These are phyloP conservation scores for Crioceris asparagi DNA, from an alignment of 2,888 invertebrate species.

Conservation along the genomic window DNA sequence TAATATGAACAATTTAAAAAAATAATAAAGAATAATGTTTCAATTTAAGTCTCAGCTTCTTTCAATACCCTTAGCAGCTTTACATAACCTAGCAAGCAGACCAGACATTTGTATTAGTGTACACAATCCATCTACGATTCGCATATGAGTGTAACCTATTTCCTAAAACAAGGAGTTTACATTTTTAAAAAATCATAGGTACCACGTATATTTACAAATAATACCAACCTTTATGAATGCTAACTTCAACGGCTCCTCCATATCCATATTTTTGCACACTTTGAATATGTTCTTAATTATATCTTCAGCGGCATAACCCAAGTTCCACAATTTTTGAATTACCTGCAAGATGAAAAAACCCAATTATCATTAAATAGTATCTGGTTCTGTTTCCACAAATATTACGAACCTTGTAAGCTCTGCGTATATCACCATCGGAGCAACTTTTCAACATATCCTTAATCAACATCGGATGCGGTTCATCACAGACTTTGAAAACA, in stretches of 20 bases:
- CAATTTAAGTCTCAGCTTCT: too few species aligned
- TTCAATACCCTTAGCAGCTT: constrained; percentile 22
- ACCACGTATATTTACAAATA: too few species aligned
- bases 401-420: constrained; percentile 59
- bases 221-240: constrained; percentile 56
- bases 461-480: constrained; percentile 92
- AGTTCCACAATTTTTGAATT: constrained; percentile 77
- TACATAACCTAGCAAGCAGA: constrained; percentile 73
- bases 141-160: constrained; percentile 83
- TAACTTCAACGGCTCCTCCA: constrained; percentile 72
- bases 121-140: constrained; percentile 79
- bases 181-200: neutral
- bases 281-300: constrained; percentile 91
- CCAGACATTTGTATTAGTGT: constrained; percentile 86
- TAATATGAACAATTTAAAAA: too few species aligned
- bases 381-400: neutral
- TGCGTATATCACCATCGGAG: constrained; percentile 66
- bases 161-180: constrained; percentile 58
- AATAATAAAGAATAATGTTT: too few species aligned
- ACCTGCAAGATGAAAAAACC: constrained; percentile 42
- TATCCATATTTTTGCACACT: constrained; percentile 77
- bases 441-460: constrained; percentile 86
- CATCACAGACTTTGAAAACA: constrained; percentile 98
- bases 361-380: neutral
- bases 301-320: constrained; percentile 96